These are phyloP conservation scores for Drosophila busckii DNA, from an alignment of 1,140 invertebrate species.

Conservation along the genomic window DNA sequence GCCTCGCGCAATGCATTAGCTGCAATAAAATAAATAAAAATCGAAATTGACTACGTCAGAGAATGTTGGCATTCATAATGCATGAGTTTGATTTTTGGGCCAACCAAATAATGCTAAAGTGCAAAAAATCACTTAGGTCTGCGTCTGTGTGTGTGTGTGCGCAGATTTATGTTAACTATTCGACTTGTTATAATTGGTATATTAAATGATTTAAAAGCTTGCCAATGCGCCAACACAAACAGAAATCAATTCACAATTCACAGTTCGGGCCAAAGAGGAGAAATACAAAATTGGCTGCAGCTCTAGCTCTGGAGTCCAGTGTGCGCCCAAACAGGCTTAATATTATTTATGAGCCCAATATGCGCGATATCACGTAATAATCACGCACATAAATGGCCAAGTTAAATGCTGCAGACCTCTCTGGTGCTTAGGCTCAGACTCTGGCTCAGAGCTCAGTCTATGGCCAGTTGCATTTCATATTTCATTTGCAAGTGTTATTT, in stretches of 20 bases:
- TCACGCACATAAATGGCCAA: conserved; percentile 76
- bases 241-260: conserved; percentile 60
- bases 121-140: conserved; percentile 67
- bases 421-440: conserved; percentile 13
- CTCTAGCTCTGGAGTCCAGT: too few species aligned
- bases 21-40: conserved; percentile 77
- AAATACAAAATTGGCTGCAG: too few species aligned
- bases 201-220: conserved; percentile 76
- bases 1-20: conserved; percentile 68
- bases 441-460: neutral
- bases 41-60: conserved; percentile 75
- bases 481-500: conserved; percentile 70
- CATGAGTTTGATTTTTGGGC: conserved; percentile 74
- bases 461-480: conserved; percentile 67
- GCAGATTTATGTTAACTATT: conserved; percentile 74
- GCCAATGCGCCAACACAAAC: conserved; percentile 59
- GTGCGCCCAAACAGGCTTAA: conserved; percentile 59
- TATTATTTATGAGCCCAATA: conserved; percentile 71
- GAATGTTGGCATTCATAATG: conserved; percentile 74
- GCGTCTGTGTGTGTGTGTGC: conserved; percentile 48
- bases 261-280: conserved; percentile 1
- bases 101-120: too few species aligned
- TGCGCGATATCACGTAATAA: conserved; percentile 74
- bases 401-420: conserved; percentile 56
- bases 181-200: conserved; percentile 77